These are phyloP conservation scores for Drosophila ercepeae DNA, from an alignment of 1,140 invertebrate species.

Conservation along the genomic window DNA sequence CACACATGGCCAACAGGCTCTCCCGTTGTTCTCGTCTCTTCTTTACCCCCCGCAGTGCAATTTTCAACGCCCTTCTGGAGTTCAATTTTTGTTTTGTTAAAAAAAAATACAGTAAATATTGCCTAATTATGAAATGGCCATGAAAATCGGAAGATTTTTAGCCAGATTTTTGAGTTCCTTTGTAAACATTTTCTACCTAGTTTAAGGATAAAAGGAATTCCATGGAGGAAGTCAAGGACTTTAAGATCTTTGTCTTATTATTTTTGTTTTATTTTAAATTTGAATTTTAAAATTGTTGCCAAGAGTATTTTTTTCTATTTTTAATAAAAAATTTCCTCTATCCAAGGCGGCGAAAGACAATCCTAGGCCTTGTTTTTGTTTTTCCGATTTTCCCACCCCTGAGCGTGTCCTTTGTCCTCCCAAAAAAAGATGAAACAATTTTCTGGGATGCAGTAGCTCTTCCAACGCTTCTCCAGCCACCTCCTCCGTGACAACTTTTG, in stretches of 20 bases:
- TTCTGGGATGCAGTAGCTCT: conserved; percentile 8
- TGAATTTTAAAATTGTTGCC: conserved; percentile 5
- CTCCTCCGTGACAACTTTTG: conserved; percentile 10
- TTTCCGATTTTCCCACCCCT: conserved; percentile 33
- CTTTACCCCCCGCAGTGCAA: conserved; percentile 69
- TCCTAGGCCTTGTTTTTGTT: conserved; percentile 22
- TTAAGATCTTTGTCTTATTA: neutral
- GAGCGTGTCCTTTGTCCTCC: conserved; percentile 26
- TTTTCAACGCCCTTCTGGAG: conserved; percentile 38
- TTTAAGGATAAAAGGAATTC: neutral
- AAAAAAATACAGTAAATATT: conserved; percentile 37
- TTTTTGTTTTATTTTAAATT: neutral
- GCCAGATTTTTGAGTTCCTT: neutral
- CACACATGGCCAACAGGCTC: conserved; percentile 37
- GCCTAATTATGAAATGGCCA: conserved; percentile 1
- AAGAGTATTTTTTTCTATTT: too few species aligned
- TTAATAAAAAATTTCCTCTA: too few species aligned
- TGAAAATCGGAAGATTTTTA: conserved; percentile 8
- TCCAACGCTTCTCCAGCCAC: neutral
- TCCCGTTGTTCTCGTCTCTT: conserved; percentile 8
- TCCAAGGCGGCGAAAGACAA: conserved; percentile 15
- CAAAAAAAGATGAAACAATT: conserved; percentile 39
- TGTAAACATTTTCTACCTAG: neutral
- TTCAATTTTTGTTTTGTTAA: too few species aligned
- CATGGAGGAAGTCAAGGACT: neutral